Evolutionary conservation across 2,888 invertebrate genomes (phyloP).

Genomic region (Pseudococcus jackbeardsleyi): DNA sequence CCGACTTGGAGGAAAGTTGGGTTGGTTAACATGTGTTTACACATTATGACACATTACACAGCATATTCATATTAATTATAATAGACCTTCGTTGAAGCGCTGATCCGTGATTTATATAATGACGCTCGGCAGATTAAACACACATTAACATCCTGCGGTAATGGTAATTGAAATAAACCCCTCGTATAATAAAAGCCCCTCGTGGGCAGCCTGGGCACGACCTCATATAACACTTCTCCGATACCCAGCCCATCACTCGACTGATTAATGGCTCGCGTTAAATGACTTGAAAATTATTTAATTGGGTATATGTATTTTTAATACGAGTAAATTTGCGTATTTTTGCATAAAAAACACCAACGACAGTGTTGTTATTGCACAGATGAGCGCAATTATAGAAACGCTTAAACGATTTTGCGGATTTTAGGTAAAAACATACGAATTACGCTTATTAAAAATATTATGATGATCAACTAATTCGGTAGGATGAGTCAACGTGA

Average conservation of each 20-base stretch:
- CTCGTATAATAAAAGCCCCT: background rate
- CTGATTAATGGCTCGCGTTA: conserved; percentile 26
- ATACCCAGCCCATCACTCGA: background rate
- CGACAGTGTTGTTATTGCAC: background rate
- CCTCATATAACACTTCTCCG: background rate
- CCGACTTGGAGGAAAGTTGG: too few species aligned
- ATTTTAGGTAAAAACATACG: background rate
- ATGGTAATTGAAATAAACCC: conserved; percentile 9
- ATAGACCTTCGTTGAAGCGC: conserved; percentile 5
- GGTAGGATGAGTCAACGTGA: too few species aligned
- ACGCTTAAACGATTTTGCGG: background rate
- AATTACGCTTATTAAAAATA: conserved; percentile 1
- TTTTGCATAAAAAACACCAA: background rate
- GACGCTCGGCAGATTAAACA: conserved; percentile 26
- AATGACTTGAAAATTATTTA: conserved; percentile 21
- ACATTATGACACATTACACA: background rate
- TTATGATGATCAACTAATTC: background rate
- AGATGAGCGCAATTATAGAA: background rate
- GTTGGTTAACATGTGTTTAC: background rate
- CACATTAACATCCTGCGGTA: background rate
- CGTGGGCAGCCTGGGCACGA: background rate
- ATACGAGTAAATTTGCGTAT: background rate
- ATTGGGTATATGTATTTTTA: conserved; percentile 1
- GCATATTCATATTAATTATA: conserved; percentile 6
- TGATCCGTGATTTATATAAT: conserved; percentile 47